phyloP scores from a whole-genome alignment of 2,888 invertebrate species.

The Conchocele bisecta region DNA sequence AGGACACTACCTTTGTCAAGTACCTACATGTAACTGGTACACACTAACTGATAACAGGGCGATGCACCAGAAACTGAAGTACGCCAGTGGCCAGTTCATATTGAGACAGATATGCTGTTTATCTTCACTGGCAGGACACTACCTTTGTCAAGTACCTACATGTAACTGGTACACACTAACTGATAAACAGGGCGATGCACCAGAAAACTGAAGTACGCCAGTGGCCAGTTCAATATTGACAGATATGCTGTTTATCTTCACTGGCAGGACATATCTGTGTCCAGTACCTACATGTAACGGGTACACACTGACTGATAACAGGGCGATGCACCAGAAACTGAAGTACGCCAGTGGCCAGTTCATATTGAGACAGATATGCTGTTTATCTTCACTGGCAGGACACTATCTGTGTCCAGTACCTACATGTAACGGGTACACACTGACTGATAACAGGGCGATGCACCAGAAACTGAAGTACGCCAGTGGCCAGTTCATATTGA shows the following conservation, averaged over 20 bases:
- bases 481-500: conserved; percentile 54
- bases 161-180: too few relatives aligned
- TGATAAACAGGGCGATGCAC: conserved; percentile 51
- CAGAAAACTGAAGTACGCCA: conserved; percentile 62
- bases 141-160: too few relatives aligned
- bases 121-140: too few relatives aligned
- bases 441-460: too few relatives aligned
- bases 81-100: conserved; percentile 54
- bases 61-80: conserved; percentile 66
- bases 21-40: too few relatives aligned
- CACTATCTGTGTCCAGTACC: too few relatives aligned
- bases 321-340: conserved; percentile 59
- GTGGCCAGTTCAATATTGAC: conserved; percentile 55
- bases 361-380: conserved; percentile 60
- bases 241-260: conserved; percentile 42
- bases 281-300: too few relatives aligned
- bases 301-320: not conserved
- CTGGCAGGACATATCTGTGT: too few relatives aligned
- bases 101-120: conserved; percentile 57
- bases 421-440: too few relatives aligned
- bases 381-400: not conserved
- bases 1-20: too few relatives aligned
- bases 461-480: conserved; percentile 66
- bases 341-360: conserved; percentile 61
- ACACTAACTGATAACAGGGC: too few relatives aligned